Evolutionary conservation across 2,113 vertebrate genomes (phyloP), one percentile per base, ranked within the genome.

Genomic region (Acanthochromis polyacanthus): DNA sequence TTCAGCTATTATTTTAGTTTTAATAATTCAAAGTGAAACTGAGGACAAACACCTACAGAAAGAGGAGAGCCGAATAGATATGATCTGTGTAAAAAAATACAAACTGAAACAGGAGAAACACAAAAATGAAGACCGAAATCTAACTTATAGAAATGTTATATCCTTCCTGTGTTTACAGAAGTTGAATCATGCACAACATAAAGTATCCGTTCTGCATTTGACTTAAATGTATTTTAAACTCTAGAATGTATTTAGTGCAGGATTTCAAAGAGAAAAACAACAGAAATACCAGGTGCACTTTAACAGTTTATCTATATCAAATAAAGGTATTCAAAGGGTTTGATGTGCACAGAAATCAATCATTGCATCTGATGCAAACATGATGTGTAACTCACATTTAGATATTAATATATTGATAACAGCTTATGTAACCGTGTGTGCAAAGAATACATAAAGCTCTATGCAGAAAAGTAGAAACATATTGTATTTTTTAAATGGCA

Each of bases 251-350:
- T 72, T 71, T 40, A 75, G 46, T 38, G 57, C 5, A 56, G 16
- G 58, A 67, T 46, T 50, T 30, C 36, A 65, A 40, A 55, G 12
- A 36, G 22, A 46, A 66, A 72, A 38, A 72, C 16, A 32, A n/a
- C 28, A 53, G 19, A 65, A 73, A 53, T 2, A 76, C 60, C 15
- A 57, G 32, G 55, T 36, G 20, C 32, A 75, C 65, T 78, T 81
- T 75, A 67, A 71, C 52, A 28, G 32, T 56, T 78, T 73, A 19
- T 63, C 32, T 32, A 38, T 51, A 71, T 71, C 60, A 50, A 63
- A 43, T 36, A 55, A 74, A 22, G 43, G 51, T 45, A 71, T 57
- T 76, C 52, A 78, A 71, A 71, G 25, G 10, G 60, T 66, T n/a
- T 59, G 45, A 43, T 51, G 32, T 59, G 69, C 46, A 65, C 36